Evolutionary conservation across 1,140 invertebrate species (phyloP).

Genomic region (Heliconius hermathena): DNA sequence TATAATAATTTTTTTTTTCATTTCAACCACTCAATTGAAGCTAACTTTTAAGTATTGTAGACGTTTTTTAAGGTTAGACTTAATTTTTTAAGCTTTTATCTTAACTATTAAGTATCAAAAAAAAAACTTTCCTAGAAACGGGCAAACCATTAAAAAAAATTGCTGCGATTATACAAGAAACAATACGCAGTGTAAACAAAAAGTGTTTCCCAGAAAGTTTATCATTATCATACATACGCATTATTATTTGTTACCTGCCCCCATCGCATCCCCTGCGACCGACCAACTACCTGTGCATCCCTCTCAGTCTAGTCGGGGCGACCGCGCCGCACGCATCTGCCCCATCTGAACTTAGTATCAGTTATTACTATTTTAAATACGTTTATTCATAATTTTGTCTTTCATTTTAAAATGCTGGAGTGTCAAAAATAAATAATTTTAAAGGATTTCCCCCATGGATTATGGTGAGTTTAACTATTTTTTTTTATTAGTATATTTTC

Average conservation of each 20-base stretch:
- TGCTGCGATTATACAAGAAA: neutral
- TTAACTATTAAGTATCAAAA: too few species aligned
- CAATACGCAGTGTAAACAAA: neutral
- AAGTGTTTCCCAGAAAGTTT: neutral
- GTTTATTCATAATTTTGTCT: too few species aligned
- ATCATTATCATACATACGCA: neutral
- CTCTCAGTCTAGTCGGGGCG: neutral
- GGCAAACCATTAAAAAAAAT: neutral
- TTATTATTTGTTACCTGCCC: slow-evolving; percentile 1
- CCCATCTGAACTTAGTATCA: neutral
- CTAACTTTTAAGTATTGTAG: neutral
- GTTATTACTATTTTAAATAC: too few species aligned
- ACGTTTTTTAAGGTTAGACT: too few species aligned
- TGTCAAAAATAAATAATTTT: neutral
- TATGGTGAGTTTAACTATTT: neutral
- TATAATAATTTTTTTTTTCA: neutral
- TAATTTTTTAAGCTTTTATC: too few species aligned
- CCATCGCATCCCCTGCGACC: neutral
- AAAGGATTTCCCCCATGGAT: neutral
- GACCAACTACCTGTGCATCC: neutral
- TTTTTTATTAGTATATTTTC: neutral
- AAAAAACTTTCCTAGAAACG: neutral
- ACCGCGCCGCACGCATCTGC: neutral
- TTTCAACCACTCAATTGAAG: neutral
- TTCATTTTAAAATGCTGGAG: neutral